These are phyloP conservation scores for Ptychobarbus kaznakovi DNA, from an alignment of 2,797 vertebrate species.

Conservation along the genomic window DNA sequence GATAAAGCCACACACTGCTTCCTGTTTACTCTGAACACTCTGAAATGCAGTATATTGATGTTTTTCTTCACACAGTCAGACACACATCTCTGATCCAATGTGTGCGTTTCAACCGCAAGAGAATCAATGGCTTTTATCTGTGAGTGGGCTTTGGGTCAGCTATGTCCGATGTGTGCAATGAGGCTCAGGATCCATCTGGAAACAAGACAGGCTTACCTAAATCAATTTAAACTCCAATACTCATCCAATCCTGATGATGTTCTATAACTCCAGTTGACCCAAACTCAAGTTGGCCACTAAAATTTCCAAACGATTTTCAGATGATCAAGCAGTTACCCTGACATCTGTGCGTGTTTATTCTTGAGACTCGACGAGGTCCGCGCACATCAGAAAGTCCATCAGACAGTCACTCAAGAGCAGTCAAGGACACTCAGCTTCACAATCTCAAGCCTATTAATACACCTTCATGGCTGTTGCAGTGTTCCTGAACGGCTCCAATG, in stretches of 20 bases:
- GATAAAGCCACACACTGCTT: slow-evolving; percentile 6
- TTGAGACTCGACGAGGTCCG: neutral
- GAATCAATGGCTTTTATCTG: slow-evolving; percentile 41
- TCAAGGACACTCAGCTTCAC: slow-evolving; percentile 45
- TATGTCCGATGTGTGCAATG: slow-evolving; percentile 23
- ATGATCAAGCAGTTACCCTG: neutral
- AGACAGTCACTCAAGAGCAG: slow-evolving; percentile 29
- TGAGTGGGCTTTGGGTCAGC: slow-evolving; percentile 11
- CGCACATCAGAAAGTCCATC: slow-evolving; percentile 24
- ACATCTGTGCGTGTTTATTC: neutral
- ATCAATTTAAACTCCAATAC: slow-evolving; percentile 30
- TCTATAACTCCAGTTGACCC: slow-evolving; percentile 14
- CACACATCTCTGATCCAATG: neutral
- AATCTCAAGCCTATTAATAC: slow-evolving; percentile 44
- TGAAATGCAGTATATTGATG: slow-evolving; percentile 37
- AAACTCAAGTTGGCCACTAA: slow-evolving; percentile 6
- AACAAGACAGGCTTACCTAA: slow-evolving; percentile 31
- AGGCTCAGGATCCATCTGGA: slow-evolving; percentile 27
- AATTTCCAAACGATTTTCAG: neutral
- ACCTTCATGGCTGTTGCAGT: slow-evolving; percentile 38
- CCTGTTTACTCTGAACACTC: slow-evolving; percentile 7
- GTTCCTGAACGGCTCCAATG: slow-evolving; percentile 42
- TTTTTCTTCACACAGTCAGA: slow-evolving; percentile 15
- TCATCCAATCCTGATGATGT: neutral
- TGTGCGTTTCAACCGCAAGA: neutral